Conservation (phyloP, 2,113 vertebrate genomes). For the Pseudolaguvia tuberculata region DNA sequence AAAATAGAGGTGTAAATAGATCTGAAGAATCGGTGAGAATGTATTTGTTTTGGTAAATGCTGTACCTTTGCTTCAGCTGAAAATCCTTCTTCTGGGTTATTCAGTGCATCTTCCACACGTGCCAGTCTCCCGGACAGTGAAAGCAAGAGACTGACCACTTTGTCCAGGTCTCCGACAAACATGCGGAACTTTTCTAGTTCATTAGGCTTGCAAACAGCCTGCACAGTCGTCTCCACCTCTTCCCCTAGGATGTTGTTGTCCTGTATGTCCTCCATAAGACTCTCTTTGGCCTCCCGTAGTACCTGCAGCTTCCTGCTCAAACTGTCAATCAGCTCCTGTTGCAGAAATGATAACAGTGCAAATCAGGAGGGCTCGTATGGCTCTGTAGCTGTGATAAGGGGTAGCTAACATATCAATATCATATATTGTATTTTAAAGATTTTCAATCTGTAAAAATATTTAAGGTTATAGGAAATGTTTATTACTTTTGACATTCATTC, state of each 20-base stretch:
- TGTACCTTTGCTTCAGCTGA: conserved; percentile 79
- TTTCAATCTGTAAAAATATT: no score
- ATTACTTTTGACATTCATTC: no score
- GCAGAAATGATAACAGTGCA: conserved; percentile 42
- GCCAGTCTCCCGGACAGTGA: conserved; percentile 87
- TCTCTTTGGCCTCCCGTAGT: conserved; percentile 78
- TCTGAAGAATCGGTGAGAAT: neutral
- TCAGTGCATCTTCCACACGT: conserved; percentile 89
- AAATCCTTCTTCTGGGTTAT: conserved; percentile 78
- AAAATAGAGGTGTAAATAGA: no score
- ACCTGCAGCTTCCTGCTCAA: conserved; percentile 85
- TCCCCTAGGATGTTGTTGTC: conserved; percentile 81
- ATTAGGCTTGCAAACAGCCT: conserved; percentile 82
- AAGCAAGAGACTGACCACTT: conserved; percentile 88
- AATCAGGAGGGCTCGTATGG: neutral
- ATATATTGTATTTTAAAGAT: no score
- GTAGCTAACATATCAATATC: neutral
- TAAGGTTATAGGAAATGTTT: neutral
- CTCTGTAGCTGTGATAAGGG: neutral
- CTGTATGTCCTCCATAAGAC: conserved; percentile 84
- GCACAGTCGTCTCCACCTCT: conserved; percentile 80
- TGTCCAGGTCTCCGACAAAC: conserved; percentile 73
- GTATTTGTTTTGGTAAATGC: neutral
- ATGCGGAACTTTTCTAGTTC: conserved; percentile 62
- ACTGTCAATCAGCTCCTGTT: conserved; percentile 90